Conservation (phyloP, 2,113 vertebrate species). For the Catharus minimus region DNA sequence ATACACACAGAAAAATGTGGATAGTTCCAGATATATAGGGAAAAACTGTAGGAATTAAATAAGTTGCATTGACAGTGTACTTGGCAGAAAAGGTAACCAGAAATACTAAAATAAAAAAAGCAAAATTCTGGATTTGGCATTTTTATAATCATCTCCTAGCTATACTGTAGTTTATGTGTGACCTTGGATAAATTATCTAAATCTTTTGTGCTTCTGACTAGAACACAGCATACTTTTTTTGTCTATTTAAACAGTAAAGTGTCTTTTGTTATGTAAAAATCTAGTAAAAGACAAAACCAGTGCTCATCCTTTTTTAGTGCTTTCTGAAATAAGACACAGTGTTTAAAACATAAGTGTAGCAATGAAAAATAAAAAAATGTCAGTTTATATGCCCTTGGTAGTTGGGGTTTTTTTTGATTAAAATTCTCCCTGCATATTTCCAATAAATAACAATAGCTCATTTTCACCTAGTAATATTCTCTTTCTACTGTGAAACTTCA, state of each 20-base stretch:
- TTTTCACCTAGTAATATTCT: not conserved
- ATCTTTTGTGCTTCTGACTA: not conserved
- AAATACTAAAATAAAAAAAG: not conserved
- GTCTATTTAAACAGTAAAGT: not conserved
- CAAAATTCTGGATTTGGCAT: not conserved
- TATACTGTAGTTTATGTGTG: not conserved
- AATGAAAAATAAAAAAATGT: not conserved
- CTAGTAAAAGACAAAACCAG: not conserved
- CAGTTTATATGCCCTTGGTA: not conserved
- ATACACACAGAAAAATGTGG: not conserved
- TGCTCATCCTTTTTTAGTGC: not conserved
- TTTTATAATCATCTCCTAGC: not conserved
- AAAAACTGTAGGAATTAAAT: not conserved
- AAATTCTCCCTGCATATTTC: not conserved
- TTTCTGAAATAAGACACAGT: not conserved
- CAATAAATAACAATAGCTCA: not conserved
- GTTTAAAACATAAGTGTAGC: not conserved
- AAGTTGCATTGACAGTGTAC: not conserved
- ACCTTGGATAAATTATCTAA: not conserved
- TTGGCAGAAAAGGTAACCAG: not conserved
- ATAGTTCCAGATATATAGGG: not conserved
- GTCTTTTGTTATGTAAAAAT: not conserved
- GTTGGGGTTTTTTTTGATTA: not conserved
- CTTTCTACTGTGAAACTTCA: not conserved
- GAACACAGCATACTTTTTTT: not conserved